Evolutionary conservation across 1,140 invertebrate genomes (phyloP), one percentile per base, ranked within the genome.

Genomic region (Listronotus bonariensis): DNA sequence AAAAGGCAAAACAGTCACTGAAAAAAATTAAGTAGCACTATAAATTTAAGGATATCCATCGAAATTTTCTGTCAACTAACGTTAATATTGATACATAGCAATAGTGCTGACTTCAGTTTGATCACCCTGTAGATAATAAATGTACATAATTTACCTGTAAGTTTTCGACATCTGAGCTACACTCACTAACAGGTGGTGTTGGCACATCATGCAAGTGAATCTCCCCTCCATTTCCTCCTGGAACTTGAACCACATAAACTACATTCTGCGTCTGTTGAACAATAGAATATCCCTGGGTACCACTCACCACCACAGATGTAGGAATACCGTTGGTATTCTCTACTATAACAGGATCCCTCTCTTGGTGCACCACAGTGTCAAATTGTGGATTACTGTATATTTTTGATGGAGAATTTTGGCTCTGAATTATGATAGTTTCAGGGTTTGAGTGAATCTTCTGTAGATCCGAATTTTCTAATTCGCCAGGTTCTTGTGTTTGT

Each of bases 181-280:
- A 89, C 62, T 90, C 89, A 2, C 88, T 89, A 3, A 84, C 86
- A 3, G 87, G 86, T 8, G 88, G 88, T 34, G 88, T 89, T 12
- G 76, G 75, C 17, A 67, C 51, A 15, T 26, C 26, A 6, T 60
- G 45, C 31, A 58, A 14, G 6, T 58, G 26, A 12, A 58, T n/a
- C 20, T 51, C 43, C 0, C n/a, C 36, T 14, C 12, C 18, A 14
- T 17, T 18, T 9, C 68, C 64, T 32, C 32, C 60, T 11, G 72
- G 74, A 17, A 76, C 69, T 65, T 77, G 75, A 15, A 78, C 76
- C 20, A 78, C 68, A 63, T 78, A 77, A 34, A 77, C 65, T 8
- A 53, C 38, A 45, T 62, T 62, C 31, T 26, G 42, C 8, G 45
- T 6, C 10, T 52, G 32, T 53, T 36, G 51, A 34, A 31, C 34